phyloP scores from a whole-genome alignment of 2,797 vertebrate genomes.

The Macroramphosus scolopax region DNA sequence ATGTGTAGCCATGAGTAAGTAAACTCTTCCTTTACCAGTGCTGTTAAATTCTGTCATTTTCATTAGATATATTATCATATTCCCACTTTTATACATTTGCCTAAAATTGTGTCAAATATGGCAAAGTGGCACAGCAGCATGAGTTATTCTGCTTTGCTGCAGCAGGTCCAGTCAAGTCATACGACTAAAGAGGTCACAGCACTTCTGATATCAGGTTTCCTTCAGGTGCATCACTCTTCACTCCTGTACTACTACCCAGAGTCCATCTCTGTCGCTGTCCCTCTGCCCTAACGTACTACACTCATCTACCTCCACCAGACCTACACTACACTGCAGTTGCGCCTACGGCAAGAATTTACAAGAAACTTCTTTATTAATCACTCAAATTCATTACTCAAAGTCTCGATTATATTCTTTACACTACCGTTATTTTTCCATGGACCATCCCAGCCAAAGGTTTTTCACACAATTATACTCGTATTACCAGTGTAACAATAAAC shows the following conservation, averaged over 20 bases:
- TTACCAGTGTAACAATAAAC: too few species aligned
- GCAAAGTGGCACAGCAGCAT: slow-evolving; percentile 3
- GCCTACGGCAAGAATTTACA: neutral
- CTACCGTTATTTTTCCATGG: too few species aligned
- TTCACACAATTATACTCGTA: too few species aligned
- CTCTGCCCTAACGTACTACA: slow-evolving; percentile 16
- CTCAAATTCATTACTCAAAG: neutral
- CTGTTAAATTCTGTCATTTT: too few species aligned
- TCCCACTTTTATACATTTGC: too few species aligned
- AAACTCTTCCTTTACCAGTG: too few species aligned
- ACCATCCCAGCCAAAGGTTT: too few species aligned
- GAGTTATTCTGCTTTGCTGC: slow-evolving; percentile 10
- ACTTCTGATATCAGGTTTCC: slow-evolving; percentile 23
- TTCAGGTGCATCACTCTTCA: slow-evolving; percentile 25
- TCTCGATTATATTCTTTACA: too few species aligned
- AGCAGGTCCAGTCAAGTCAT: too few species aligned
- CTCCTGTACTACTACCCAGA: slow-evolving; percentile 47
- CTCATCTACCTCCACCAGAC: slow-evolving; percentile 37
- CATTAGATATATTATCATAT: too few species aligned
- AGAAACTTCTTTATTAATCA: neutral
- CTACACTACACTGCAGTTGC: slow-evolving; percentile 8
- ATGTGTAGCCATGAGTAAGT: too few species aligned
- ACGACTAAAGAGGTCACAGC: neutral
- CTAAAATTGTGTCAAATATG: neutral
- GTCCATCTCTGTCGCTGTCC: slow-evolving; percentile 23